Percentiles rank a stretch among this genome's conserved stretches.
These are phyloP conservation scores for Neoniphon sammara DNA, from an alignment of 2,797 vertebrate genomes.

Conservation along the genomic window DNA sequence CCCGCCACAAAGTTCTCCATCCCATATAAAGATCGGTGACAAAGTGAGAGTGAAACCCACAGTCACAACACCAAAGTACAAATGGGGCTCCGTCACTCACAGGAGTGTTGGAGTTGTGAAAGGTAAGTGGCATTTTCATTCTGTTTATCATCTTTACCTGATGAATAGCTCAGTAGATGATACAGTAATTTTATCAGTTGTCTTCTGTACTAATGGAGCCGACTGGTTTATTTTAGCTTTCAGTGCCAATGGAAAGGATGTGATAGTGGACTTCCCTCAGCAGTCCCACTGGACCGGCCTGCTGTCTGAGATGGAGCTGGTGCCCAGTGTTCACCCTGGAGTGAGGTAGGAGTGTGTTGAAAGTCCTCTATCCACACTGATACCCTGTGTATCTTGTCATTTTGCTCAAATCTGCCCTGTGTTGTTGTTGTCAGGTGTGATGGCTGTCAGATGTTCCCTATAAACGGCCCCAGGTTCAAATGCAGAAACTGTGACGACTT, in stretches of 20 bases:
- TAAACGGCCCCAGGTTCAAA: constrained; percentile 96
- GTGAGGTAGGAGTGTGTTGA: constrained; percentile 86
- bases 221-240: constrained; percentile 84
- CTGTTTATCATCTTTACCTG: neutral
- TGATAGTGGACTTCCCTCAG: constrained; percentile 98
- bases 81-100: constrained; percentile 99
- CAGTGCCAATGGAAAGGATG: constrained; percentile 98
- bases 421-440: constrained; percentile 86
- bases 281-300: constrained; percentile 99
- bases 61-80: constrained; percentile 97
- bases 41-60: constrained; percentile 96
- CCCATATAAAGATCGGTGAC: constrained; percentile 99
- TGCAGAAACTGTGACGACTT: constrained; percentile 98
- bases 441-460: constrained; percentile 99
- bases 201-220: constrained; percentile 13
- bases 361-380: neutral
- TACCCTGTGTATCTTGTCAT: neutral
- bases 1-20: constrained; percentile 94
- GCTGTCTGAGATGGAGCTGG: constrained; percentile 97
- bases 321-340: constrained; percentile 95
- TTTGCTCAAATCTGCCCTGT: neutral
- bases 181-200: neutral
- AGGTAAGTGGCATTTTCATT: constrained; percentile 77
- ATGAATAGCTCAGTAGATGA: neutral
- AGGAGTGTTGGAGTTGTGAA: constrained; percentile 97